A percentile compares a stretch with the other conserved stretches of the same genome.
Conservation (phyloP, 1,140 invertebrate species). For the Kradibia gibbosae region DNA sequence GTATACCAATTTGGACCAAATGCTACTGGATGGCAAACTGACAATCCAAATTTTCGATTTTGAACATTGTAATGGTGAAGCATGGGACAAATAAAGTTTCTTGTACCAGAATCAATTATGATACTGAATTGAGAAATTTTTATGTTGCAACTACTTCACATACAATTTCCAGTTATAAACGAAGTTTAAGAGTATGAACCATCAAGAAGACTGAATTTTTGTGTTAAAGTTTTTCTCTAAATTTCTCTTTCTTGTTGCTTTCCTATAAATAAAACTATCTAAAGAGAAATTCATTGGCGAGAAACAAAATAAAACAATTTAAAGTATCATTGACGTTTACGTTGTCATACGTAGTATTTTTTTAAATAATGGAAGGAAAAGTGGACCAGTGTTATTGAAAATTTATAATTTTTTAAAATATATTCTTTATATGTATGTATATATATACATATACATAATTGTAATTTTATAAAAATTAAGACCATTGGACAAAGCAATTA, state of each 20-base stretch:
- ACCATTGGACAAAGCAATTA: constrained; percentile 44
- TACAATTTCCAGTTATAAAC: constrained; percentile 8
- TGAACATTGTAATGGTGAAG: constrained; percentile 51
- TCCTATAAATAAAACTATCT: background rate
- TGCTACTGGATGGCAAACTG: constrained; percentile 81
- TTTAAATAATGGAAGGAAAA: constrained; percentile 28
- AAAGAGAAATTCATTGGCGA: constrained; percentile 4
- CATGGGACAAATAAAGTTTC: constrained; percentile 38
- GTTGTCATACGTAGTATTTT: constrained; percentile 28
- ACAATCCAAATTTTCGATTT: constrained; percentile 78
- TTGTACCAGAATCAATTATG: constrained; percentile 43
- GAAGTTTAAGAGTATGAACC: constrained; percentile 34
- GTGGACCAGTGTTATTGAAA: constrained; percentile 51
- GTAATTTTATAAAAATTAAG: constrained; percentile 46
- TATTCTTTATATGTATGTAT: constrained; percentile 40
- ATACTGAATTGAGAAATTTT: constrained; percentile 33
- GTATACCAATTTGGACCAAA: constrained; percentile 91
- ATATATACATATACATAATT: constrained; percentile 41
- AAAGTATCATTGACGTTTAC: constrained; percentile 4
- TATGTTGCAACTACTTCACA: background rate
- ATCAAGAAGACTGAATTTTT: constrained; percentile 44
- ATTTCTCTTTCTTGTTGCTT: background rate
- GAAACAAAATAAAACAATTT: constrained; percentile 14
- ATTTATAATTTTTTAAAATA: constrained; percentile 45
- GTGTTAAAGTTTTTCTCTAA: constrained; percentile 16